Base-by-base conservation (phyloP, 2,888 invertebrate species). In the Gisinianus flammeolus region DNA sequence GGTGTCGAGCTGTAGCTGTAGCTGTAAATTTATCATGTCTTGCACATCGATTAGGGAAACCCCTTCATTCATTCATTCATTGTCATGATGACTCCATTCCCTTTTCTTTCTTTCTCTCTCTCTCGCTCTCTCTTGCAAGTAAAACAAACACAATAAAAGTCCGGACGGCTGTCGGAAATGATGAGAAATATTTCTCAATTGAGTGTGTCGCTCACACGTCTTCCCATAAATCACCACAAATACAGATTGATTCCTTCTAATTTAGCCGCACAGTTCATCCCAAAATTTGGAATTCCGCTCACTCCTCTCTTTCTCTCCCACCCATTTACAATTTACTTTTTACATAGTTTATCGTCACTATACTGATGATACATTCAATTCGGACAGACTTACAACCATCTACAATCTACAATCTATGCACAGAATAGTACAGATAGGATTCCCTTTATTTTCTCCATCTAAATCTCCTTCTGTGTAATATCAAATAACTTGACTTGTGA, bases 101-200 rank as follows among this genome's bases (percentile, higher is more conserved):
- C 12, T n/a, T n/a, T n/a, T n/a, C n/a, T n/a, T n/a, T n/a, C n/a
- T n/a, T n/a, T n/a, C n/a, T n/a, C n/a, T n/a, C n/a, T n/a, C n/a
- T n/a, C n/a, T n/a, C n/a, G n/a, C n/a, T n/a, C n/a, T n/a, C n/a
- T n/a, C n/a, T n/a, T n/a, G n/a, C n/a, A n/a, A n/a, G 64, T 74
- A 44, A 64, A 74, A 64, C 78, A 78, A 78, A 78, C 78, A 74
- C 74, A 78, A 78, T 78, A 66, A 78, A 80, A 71, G 80, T 76
- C 76, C 6, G 2, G 33, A 73, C 77, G 44, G 64, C 52, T 76
- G 80, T 83, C 82, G 83, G 83, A 83, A 83, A 81, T 81, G 81
- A 80, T 82, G 74, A 80, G 81, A 79, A 81, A 84, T 84, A 84
- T 83, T 83, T 84, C 82, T 81, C 83, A 83, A 84, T 84, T 83